Conservation (phyloP, 1,140 invertebrate genomes). For the Diabrotica undecimpunctata region DNA sequence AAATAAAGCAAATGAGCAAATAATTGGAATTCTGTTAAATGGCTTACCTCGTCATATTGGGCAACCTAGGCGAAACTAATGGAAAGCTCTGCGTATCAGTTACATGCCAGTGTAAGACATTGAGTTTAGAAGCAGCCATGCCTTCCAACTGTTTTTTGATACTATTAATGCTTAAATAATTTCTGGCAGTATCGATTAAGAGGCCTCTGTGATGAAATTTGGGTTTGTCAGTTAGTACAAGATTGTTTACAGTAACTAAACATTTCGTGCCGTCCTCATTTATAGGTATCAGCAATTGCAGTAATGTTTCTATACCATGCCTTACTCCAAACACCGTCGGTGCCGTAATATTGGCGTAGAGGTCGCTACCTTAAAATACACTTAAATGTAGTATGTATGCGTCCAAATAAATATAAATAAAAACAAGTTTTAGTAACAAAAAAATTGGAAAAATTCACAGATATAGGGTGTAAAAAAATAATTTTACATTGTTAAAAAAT, state of each 20-base stretch:
- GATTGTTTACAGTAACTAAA: slow-evolving; percentile 48
- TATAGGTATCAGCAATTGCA: slow-evolving; percentile 59
- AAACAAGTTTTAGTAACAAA: no score
- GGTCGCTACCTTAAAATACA: slow-evolving; percentile 47
- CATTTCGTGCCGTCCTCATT: slow-evolving; percentile 33
- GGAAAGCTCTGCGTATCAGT: slow-evolving; percentile 85
- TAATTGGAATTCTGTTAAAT: no score
- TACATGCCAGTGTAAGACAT: slow-evolving; percentile 83
- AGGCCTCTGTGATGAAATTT: slow-evolving; percentile 68
- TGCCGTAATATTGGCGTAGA: slow-evolving; percentile 59
- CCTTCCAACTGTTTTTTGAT: slow-evolving; percentile 71
- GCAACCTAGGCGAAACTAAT: slow-evolving; percentile 65
- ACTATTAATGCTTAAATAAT: slow-evolving; percentile 63
- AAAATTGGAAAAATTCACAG: no score
- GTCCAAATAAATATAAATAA: no score
- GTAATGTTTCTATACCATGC: slow-evolving; percentile 72
- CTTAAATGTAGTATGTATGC: slow-evolving; percentile 6
- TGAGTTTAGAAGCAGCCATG: slow-evolving; percentile 80
- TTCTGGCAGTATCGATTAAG: slow-evolving; percentile 71
- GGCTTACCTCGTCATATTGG: slow-evolving; percentile 65
- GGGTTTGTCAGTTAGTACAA: slow-evolving; percentile 64
- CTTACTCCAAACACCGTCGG: slow-evolving; percentile 70
- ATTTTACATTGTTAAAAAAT: no score
- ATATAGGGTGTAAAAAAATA: no score
- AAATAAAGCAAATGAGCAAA: no score